A percentile compares a stretch with the other conserved stretches of the same genome.
These are phyloP conservation scores for Caenorhabditis zanzibari DNA, from an alignment of 2,888 invertebrate genomes.

Conservation along the genomic window DNA sequence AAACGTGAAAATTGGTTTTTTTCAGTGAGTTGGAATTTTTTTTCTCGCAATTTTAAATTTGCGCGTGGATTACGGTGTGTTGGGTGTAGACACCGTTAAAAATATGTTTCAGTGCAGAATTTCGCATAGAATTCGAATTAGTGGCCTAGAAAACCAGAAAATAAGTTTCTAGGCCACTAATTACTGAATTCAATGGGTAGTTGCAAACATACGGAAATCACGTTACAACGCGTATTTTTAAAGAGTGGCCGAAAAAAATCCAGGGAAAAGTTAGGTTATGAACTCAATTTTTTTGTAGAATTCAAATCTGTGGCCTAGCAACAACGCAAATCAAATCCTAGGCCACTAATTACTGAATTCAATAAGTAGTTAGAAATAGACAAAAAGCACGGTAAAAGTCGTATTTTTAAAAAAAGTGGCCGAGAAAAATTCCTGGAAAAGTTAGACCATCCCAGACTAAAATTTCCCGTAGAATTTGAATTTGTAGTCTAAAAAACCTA, in stretches of 20 bases:
- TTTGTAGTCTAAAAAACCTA: neutral
- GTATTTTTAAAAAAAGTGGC: neutral
- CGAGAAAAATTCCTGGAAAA: neutral
- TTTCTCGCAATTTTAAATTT: neutral
- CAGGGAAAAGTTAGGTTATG: too few species aligned
- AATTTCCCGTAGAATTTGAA: neutral
- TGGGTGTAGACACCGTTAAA: too few species aligned
- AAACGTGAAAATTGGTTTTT: constrained; percentile 3
- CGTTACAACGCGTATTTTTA: too few species aligned
- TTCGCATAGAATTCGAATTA: neutral
- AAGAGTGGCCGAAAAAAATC: too few species aligned
- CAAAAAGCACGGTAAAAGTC: too few species aligned
- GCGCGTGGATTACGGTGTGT: neutral
- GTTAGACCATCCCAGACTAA: neutral
- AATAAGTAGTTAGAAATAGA: too few species aligned
- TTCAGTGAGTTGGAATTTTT: neutral
- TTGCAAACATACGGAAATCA: too few species aligned
- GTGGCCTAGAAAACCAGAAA: neutral
- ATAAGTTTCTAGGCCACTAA: neutral
- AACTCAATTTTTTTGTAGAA: too few species aligned
- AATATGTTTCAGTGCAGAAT: neutral
- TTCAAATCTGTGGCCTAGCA: too few species aligned
- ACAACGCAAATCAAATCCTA: too few species aligned
- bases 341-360: too few species aligned
- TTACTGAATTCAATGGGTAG: too few species aligned